Evolutionary conservation across 1,140 invertebrate species (phyloP), one percentile per base, ranked within the genome.

Genomic region (Cherax destructor): DNA sequence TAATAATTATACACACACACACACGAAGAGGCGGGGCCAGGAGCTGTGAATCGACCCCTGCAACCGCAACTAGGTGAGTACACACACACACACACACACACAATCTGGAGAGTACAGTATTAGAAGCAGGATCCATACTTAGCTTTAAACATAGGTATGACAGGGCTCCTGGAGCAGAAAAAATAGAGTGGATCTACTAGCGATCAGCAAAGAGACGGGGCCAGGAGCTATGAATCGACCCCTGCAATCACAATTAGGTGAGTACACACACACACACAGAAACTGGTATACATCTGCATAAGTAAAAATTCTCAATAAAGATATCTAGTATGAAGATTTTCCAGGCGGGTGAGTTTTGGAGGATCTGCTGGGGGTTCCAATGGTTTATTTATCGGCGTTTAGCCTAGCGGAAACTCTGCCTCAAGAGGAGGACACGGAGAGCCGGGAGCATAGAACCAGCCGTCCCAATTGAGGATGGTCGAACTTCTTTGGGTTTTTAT

Each of bases 301-400:
- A 81, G 86, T 81, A 88, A 81, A 88, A 88, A 88, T 81, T 18
- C 78, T 69, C 78, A 69, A 81, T 81, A 88, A 88, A 88, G 61
- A 52, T 77, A 88, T 81, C 86, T 50, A 81, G 78, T 88, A 81
- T 88, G 59, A 50, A 81, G 86, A 69, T 88, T 88, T 88, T 88
- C 86, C 86, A 59, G 86, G 78, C 78, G 86, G 79, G 24, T 88
- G 86, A 50, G 41, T 50, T 6, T 3, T 49, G 86, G 77, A 88
- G 86, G 86, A 80, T 41, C 77, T 24, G 10, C 41, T 30, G 78
- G 4, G 30, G 81, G 59, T 41, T 24, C 18, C 49, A 83, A 83
- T 83, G 30, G 81, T 88, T 49, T 69, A 88, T 88, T 88, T 88
- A 88, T 88, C 59, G 11, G 41, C 50, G 76, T 24, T 81, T 81